Evolutionary conservation across 2,797 vertebrate species (phyloP), one percentile per base, ranked within the genome.

Genomic region (Rhinoraja longicauda): DNA sequence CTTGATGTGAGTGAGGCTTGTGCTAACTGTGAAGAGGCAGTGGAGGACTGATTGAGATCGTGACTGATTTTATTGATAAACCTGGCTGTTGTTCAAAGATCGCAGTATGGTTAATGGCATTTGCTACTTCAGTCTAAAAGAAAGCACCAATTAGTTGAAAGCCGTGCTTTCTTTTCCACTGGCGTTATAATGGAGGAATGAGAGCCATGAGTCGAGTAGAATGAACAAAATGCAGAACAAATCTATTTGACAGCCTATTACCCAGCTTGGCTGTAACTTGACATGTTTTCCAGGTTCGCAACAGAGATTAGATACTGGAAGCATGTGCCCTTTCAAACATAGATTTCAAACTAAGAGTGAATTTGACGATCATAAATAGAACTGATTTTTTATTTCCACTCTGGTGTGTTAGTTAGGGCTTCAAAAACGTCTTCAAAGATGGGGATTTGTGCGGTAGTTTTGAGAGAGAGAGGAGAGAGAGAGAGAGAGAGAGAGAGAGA

Each of bases 161-260:
- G 45, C 70, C 32, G 45, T 45, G 90, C 90, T 73, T 75, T 53
- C 90, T 92, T 53, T 75, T 75, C 39, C 67, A 92, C 17, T 29
- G 2, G 7, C 3, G 70, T 92, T 53, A 75, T 45, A 92, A 92
- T 57, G 26, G 70, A 29, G 70, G 70, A 75, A 57, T 5, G 70
- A 88, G 62, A 19, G 19, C 84, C 17, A 2, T 64, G 84, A 5
- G 8, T n/a, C 36, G 39, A 75, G 39, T 75, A 17, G 90, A 92
- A 92, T 92, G 53, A 92, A 92, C 36, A 92, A 53, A 92, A 75
- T 92, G 13, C 36, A 75, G 90, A 75, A 75, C 32, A 57, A 92
- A 92, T 73, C 75, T 57, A 92, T 53, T 70, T 92, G 90, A 92
- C 90, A 92, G 24, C 72, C 70, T 53, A 73, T 72, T 92, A 72